These are phyloP conservation scores for Caenorhabditis briggsae DNA, from an alignment of 1,140 invertebrate species.

Conservation along the genomic window DNA sequence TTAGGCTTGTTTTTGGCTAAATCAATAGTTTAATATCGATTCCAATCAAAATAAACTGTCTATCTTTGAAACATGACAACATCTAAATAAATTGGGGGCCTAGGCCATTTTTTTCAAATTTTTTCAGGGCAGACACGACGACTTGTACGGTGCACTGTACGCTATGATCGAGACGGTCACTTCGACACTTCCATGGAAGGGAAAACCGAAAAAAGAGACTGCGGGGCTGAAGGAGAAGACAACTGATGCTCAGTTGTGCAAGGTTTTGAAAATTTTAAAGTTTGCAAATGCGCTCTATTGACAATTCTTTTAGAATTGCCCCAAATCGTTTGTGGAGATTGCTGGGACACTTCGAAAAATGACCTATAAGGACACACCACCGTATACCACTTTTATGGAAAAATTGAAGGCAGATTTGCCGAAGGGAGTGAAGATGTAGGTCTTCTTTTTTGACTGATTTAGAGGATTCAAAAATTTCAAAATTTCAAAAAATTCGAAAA, in stretches of 20 bases:
- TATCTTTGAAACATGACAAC: no score
- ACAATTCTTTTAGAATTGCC: constrained; percentile 61
- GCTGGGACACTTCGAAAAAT: constrained; percentile 65
- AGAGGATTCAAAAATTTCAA: no score
- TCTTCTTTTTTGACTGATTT: no score
- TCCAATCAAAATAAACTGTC: no score
- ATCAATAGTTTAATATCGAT: no score
- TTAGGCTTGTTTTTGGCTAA: no score
- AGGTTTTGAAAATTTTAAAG: not conserved
- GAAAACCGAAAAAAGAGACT: constrained; percentile 66
- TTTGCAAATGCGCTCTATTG: not conserved
- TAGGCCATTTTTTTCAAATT: no score
- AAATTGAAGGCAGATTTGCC: constrained; percentile 64
- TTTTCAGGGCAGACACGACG: constrained; percentile 81
- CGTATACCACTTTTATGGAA: constrained; percentile 65
- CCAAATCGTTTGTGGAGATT: constrained; percentile 66
- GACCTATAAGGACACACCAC: constrained; percentile 69
- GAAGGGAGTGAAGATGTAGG: constrained; percentile 52
- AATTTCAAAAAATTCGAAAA: no score
- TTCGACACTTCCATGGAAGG: constrained; percentile 92
- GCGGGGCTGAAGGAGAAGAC: constrained; percentile 67
- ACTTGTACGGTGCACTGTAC: constrained; percentile 89
- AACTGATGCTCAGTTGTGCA: constrained; percentile 61
- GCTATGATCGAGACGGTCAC: constrained; percentile 82
- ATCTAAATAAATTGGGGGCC: no score